Evolutionary conservation across 2,113 vertebrate genomes (phyloP), one percentile per base, ranked within the genome.

Genomic region (Lethenteron reissneri): DNA sequence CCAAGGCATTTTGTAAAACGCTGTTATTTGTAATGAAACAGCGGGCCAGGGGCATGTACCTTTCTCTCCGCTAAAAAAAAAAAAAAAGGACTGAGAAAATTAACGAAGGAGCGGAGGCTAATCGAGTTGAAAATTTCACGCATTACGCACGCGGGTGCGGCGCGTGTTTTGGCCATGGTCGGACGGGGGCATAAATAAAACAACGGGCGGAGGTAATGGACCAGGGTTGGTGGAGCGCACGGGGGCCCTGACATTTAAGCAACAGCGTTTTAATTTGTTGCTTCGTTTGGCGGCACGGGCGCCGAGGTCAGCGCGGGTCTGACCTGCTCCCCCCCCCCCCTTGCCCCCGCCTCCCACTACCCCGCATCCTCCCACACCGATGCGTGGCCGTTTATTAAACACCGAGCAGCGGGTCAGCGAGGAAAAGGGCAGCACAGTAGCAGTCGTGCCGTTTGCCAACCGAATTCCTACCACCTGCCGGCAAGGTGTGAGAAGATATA

Each of bases 201-300:
- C 64, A 68, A 41, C 41, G n/a, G 64, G 11, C 8, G n/a, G 8
- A 25, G n/a, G 64, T 68, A 68, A 68, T 68, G 64, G 25, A n/a
- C n/a, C 64, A 68, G n/a, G 64, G n/a, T 68, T n/a, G n/a, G 64
- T 25, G 25, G 25, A 68, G 64, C 11, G 25, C n/a, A 68, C 41
- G 41, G 41, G 41, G 41, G 64, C 64, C 25, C 25, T 68, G 64
- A 25, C 64, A 68, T 68, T 68, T 68, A 68, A 68, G 64, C 25
- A 68, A 68, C 64, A 68, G 64, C 64, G 64, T 68, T 68, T 41
- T 68, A 68, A 68, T 68, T 68, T 68, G 64, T 68, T 68, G 64
- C 64, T 68, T 68, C 64, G 64, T 68, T 68, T 68, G n/a, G 25
- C 64, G 64, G 64, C 41, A 41, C 41, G 41, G 41, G 41, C 41